Evolutionary conservation across 2,113 vertebrate genomes (phyloP).

Genomic region (Indicator maculatus): DNA sequence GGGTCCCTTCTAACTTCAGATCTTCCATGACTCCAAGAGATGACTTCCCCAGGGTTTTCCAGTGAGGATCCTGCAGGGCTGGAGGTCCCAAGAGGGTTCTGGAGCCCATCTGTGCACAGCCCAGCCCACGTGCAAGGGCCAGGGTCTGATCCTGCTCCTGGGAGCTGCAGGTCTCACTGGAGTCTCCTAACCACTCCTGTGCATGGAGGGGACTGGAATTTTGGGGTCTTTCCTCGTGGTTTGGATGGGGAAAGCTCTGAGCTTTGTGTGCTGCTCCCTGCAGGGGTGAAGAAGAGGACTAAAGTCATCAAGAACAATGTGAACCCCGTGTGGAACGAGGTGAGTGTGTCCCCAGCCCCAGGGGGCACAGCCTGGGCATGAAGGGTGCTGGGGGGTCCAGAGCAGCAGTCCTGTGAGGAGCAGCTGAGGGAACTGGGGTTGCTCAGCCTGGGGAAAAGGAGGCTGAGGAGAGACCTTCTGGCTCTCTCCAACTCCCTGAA

Average conservation of each 20-base stretch:
- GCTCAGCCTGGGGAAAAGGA: too few species aligned
- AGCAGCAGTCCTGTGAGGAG: too few species aligned
- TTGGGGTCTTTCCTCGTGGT: fast-evolving
- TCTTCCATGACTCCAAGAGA: neutral
- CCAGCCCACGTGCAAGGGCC: neutral
- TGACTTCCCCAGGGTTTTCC: neutral
- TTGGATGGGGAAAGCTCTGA: neutral
- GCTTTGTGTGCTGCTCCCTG: fast-evolving
- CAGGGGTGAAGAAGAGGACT: slow-evolving; percentile 95
- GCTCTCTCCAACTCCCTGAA: too few species aligned
- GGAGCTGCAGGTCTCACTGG: neutral
- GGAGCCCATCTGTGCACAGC: neutral
- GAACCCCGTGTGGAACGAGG: slow-evolving; percentile 98
- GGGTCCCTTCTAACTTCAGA: neutral
- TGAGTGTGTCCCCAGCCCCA: neutral
- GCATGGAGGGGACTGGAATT: fast-evolving
- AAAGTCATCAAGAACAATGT: slow-evolving; percentile 94
- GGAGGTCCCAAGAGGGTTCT: neutral
- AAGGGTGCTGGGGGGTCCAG: neutral
- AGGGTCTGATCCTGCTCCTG: neutral
- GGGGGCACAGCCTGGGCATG: too few species aligned
- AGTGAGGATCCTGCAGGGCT: neutral
- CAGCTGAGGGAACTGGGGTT: too few species aligned
- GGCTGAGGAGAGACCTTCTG: too few species aligned
- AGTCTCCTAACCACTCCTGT: too few species aligned